Evolutionary conservation across 2,888 invertebrate genomes (phyloP), one percentile per base, ranked within the genome.

Genomic region (Cheilosia grossa): DNA sequence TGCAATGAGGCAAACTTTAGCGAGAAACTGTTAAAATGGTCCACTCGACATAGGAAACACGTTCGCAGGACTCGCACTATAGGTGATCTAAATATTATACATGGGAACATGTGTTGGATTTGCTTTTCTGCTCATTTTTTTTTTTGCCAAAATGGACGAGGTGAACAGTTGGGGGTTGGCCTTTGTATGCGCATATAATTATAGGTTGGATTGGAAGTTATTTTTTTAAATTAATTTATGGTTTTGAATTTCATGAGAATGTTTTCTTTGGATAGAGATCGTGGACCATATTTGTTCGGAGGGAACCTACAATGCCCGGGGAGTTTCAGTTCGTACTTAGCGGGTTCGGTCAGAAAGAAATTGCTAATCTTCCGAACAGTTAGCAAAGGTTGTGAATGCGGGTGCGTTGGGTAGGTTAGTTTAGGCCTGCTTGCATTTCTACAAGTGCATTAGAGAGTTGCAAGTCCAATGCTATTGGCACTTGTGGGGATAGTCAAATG

Each of bases 91-190:
- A n/a, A n/a, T n/a, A n/a, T n/a, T n/a, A n/a, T n/a, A n/a, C n/a
- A 21, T 72, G 75, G 63, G 72, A 85, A 66, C 75, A 77, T 85
- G 85, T 85, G 72, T 75, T 75, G 33, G 54, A 70, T 75, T 83
- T 66, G 58, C 33, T 17, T 54, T 54, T 72, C 64, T 85, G 85
- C 81, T 85, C 81, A 72, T 72, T 58, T 56, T 58, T 56, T 72
- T 58, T 56, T 58, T 56, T 73, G 51, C 59, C 49, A 72, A 42
- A 81, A 63, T 69, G 69, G 59, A 56, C 80, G 21, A 59, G 59
- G 27, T 54, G 70, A 75, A 72, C 64, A 72, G 77, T 77, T 56
- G 70, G 85, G 70, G 81, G 75, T 56, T 81, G 66, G 44, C 42
- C 30, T 49, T 67, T 70, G 59, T 79, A 33, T 54, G 10, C 7